Evolutionary conservation across 2,113 vertebrate genomes (phyloP).

Genomic region (Verasper variegatus): DNA sequence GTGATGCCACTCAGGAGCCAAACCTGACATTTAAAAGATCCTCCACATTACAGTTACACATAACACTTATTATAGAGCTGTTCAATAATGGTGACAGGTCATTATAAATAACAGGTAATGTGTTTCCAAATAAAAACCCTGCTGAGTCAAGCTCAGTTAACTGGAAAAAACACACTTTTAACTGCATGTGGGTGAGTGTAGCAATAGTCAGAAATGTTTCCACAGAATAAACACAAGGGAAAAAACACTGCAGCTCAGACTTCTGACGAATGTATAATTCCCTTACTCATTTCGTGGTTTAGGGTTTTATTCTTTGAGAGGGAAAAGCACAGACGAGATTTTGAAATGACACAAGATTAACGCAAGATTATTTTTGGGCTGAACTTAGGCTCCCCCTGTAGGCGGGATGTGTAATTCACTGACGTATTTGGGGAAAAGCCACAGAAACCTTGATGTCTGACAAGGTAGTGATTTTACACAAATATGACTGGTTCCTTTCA

Average conservation of each 20-base stretch:
- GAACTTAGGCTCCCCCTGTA: not conserved
- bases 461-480: no score
- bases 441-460: no score
- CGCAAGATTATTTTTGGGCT: no score
- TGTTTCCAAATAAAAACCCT: constrained; percentile 3
- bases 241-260: constrained; percentile 2
- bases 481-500: no score
- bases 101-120: not conserved
- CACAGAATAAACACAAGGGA: not conserved
- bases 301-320: constrained; percentile 50
- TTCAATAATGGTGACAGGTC: not conserved
- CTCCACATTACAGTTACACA: not conserved
- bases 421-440: constrained; percentile 18
- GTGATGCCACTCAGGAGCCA: not conserved
- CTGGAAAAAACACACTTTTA: not conserved
- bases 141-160: constrained; percentile 25
- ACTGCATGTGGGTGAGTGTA: constrained; percentile 6
- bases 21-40: not conserved
- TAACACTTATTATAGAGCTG: not conserved
- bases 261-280: not conserved
- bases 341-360: not conserved
- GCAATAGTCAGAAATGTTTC: not conserved
- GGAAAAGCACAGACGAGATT: constrained; percentile 20
- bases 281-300: constrained; percentile 6
- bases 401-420: no score